Percentiles rank a stretch among this genome's conserved stretches.
These are phyloP conservation scores for Sebastes vulpes DNA, from an alignment of 2,797 vertebrate genomes.

Conservation along the genomic window DNA sequence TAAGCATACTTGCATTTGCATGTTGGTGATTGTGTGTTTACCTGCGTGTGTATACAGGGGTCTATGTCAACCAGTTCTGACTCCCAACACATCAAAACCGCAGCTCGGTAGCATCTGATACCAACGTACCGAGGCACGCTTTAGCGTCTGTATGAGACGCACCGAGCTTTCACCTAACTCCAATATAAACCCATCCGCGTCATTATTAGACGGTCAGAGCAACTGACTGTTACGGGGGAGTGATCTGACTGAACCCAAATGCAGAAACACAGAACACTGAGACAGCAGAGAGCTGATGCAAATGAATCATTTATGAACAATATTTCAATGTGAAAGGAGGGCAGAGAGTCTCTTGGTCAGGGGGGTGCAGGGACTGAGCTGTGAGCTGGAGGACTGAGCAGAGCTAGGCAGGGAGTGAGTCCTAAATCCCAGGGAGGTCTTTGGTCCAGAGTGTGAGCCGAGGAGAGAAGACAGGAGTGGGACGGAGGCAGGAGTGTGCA, in stretches of 20 bases:
- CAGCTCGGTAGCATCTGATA: too few relatives aligned
- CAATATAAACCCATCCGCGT: too few relatives aligned
- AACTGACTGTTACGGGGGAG: neutral
- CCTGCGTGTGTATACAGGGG: neutral
- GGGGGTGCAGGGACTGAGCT: neutral
- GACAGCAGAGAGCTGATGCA: neutral
- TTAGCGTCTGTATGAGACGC: fast-evolving
- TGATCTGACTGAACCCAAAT: neutral
- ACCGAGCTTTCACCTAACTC: neutral
- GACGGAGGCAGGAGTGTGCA: too few relatives aligned
- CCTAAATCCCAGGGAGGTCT: neutral
- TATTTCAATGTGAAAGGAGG: neutral
- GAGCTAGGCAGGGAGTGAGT: neutral
- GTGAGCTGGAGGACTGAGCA: fast-evolving
- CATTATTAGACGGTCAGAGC: too few relatives aligned
- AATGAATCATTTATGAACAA: neutral
- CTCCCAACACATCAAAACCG: too few relatives aligned
- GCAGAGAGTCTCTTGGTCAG: neutral
- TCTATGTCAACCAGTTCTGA: neutral
- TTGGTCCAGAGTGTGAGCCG: too few relatives aligned
- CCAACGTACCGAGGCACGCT: neutral
- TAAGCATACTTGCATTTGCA: neutral
- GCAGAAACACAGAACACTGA: neutral
- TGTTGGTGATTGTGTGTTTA: neutral
- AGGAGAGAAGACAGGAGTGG: too few relatives aligned